Percentiles rank a stretch among this genome's conserved stretches.
Conservation (phyloP, 2,113 vertebrate species). For the Oryzias curvinotus region DNA sequence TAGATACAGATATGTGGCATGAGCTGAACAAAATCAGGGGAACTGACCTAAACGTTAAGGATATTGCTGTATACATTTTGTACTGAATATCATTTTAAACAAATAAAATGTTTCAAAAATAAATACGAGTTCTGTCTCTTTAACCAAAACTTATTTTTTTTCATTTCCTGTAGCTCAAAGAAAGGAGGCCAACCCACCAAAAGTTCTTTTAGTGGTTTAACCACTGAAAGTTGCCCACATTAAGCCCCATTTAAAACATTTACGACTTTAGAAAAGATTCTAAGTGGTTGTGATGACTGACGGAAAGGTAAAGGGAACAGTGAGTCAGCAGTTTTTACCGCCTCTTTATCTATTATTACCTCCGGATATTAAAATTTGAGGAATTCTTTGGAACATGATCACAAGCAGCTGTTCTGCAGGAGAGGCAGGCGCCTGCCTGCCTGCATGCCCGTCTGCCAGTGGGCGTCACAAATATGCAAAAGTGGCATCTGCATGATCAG, state of each 20-base stretch:
- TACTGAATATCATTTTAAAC: slow-evolving; percentile 98
- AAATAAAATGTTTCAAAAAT: slow-evolving; percentile 82
- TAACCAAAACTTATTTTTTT: neutral
- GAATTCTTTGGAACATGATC: no score
- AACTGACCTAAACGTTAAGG: slow-evolving; percentile 77
- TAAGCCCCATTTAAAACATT: no score
- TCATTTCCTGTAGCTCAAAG: no score
- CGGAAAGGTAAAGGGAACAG: slow-evolving; percentile 3
- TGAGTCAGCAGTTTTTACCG: slow-evolving; percentile 11
- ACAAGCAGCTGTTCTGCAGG: no score
- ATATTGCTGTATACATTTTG: slow-evolving; percentile 96
- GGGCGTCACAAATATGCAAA: neutral
- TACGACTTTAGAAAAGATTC: no score
- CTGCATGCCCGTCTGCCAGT: slow-evolving; percentile 17
- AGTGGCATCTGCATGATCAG: slow-evolving; percentile 1
- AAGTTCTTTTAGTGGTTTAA: no score
- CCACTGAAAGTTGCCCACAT: no score
- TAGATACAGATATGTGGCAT: slow-evolving; percentile 95
- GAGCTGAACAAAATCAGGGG: slow-evolving; percentile 86
- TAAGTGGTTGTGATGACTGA: no score
- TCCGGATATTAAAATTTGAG: slow-evolving; percentile 1
- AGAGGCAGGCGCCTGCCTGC: neutral
- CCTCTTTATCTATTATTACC: slow-evolving; percentile 2
- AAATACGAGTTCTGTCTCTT: neutral
- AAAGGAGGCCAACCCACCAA: no score